Conservation (phyloP, 2,797 vertebrate species). For the Alosa sapidissima region DNA sequence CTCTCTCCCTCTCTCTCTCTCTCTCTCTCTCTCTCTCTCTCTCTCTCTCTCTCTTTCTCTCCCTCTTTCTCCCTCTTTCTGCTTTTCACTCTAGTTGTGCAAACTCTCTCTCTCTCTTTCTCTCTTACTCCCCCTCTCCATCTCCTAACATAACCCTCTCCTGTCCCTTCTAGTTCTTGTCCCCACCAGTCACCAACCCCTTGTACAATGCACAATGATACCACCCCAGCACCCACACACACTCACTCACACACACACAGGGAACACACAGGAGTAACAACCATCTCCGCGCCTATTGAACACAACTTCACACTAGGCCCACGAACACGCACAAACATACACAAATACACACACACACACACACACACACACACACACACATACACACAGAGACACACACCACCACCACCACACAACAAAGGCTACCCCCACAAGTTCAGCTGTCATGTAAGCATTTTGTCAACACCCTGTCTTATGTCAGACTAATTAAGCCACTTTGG, state of each 20-base stretch:
- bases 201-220: neutral
- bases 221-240: neutral
- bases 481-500: conserved; percentile 48
- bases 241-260: neutral
- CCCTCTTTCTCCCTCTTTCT: neutral
- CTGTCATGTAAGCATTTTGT: conserved; percentile 13
- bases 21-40: too few species aligned
- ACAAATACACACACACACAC: neutral
- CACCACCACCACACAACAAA: neutral
- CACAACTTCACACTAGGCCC: neutral
- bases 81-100: neutral
- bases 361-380: neutral
- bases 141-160: neutral
- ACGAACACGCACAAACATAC: neutral
- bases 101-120: neutral
- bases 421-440: neutral
- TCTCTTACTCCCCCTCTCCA: neutral
- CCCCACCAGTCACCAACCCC: neutral
- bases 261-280: too few species aligned
- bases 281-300: too few species aligned
- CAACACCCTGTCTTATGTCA: conserved; percentile 37
- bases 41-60: neutral
- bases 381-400: neutral
- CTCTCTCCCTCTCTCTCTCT: neutral
- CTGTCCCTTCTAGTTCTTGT: neutral